Conservation (phyloP, 2,113 vertebrate species). For the Thermophis baileyi region DNA sequence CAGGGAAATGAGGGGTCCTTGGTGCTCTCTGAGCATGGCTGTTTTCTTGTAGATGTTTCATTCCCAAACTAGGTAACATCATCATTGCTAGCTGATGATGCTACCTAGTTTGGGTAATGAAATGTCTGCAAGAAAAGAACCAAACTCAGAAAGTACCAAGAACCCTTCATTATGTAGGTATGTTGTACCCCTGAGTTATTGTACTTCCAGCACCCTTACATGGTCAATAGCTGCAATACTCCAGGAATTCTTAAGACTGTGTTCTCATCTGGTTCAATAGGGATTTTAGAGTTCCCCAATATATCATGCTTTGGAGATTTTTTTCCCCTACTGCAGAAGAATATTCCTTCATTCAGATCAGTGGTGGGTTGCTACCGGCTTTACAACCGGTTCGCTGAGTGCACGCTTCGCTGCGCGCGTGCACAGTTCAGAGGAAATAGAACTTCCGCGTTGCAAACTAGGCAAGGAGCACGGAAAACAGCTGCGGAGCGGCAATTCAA, state of each 20-base stretch:
- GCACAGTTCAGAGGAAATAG: too few species aligned
- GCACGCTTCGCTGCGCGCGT: too few species aligned
- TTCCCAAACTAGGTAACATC: neutral
- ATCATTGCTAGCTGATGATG: neutral
- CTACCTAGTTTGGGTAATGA: neutral
- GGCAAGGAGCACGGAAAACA: too few species aligned
- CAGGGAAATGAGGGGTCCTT: neutral
- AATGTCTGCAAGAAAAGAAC: neutral
- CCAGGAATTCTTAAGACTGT: neutral
- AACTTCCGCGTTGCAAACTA: too few species aligned
- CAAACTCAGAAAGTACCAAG: neutral
- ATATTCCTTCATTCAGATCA: neutral
- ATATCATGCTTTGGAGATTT: neutral
- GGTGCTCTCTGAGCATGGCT: neutral
- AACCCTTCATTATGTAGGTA: neutral
- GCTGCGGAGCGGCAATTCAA: too few species aligned
- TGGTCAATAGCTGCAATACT: neutral
- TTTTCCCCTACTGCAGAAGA: neutral
- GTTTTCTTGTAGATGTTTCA: neutral
- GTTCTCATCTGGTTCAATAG: neutral
- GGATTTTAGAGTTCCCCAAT: neutral
- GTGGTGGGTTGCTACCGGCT: too few species aligned
- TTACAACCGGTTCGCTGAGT: too few species aligned
- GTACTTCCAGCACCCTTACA: neutral
- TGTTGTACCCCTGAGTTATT: neutral